Base-by-base conservation (phyloP, 2,797 vertebrate genomes). In the Cossypha heuglini region DNA sequence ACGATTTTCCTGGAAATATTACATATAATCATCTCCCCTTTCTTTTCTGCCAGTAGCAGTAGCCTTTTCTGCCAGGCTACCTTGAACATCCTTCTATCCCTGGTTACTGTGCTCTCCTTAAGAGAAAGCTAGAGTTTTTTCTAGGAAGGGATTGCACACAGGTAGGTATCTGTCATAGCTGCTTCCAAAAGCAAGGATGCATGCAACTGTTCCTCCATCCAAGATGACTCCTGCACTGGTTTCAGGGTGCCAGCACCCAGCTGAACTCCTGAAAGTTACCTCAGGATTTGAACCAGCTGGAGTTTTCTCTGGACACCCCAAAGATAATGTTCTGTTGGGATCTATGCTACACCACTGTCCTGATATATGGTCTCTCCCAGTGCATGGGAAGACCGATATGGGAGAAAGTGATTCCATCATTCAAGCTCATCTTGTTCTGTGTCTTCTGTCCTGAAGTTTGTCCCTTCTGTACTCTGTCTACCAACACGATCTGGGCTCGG, bases 281-380 rank as follows among this genome's bases (percentile, higher is more conserved):
- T 64, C 38, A 83, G 10, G n/a, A 71, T 63, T n/a, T 2, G 3
- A 93, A 80, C 16, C 28, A 74, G 42, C 16, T 33, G 9, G 21
- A 87, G 59, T 33, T 76, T 67, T 16, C 55, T 45, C 51, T 54
- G 46, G 29, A 35, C 33, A 57, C 40, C 6, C 19, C 37, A 61
- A 45, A 74, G 33, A 26, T 9, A 21, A 37, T 0, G 0, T 48
- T 45, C 40, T 33, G 11, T 42, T 68, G 62, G 22, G 24, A 72
- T 29, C 29, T 79, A 7, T 37, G 51, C 25, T 59, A n/a, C 55
- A 73, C 22, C 57, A 40, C 9, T 69, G 9, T 58, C 19, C 63
- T 5, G 4, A 38, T 10, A 29, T 2, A 22, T 4, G 21, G 16
- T 20, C 21, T 81, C 42, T 78, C 35, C 28, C 51, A 49, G 18